Evolutionary conservation across 2,888 invertebrate genomes (phyloP).

Genomic region (Eurytoma californica): DNA sequence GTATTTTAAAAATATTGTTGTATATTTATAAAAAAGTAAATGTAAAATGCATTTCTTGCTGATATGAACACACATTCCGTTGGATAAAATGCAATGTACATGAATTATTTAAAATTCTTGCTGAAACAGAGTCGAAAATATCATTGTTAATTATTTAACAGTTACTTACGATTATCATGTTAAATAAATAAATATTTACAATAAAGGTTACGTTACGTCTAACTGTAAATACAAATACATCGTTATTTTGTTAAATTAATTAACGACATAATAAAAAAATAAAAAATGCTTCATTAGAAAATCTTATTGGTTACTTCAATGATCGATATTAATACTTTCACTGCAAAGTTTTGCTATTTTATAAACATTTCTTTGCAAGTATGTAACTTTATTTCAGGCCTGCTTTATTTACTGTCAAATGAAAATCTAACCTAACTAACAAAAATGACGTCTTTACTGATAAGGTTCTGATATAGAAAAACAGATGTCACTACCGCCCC

Average conservation of each 20-base stretch:
- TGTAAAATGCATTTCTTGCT: slow-evolving; percentile 18
- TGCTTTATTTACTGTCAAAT: too few species aligned
- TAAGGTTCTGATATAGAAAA: too few species aligned
- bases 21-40: slow-evolving; percentile 29
- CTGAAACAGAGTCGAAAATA: not conserved
- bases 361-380: too few species aligned
- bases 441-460: too few species aligned
- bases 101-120: not conserved
- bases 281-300: not conserved
- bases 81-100: slow-evolving; percentile 24
- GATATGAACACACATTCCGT: slow-evolving; percentile 27
- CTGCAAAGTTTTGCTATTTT: too few species aligned
- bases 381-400: too few species aligned
- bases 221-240: slow-evolving; percentile 22
- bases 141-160: not conserved
- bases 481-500: too few species aligned
- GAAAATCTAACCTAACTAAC: too few species aligned
- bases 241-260: not conserved
- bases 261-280: not conserved
- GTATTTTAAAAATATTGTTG: slow-evolving; percentile 14
- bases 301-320: not conserved
- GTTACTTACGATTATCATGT: not conserved
- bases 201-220: slow-evolving; percentile 24
- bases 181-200: slow-evolving; percentile 7
- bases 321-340: not conserved